Evolutionary conservation across 2,797 vertebrate genomes (phyloP).

Genomic region (Hafferia zeledoni): DNA sequence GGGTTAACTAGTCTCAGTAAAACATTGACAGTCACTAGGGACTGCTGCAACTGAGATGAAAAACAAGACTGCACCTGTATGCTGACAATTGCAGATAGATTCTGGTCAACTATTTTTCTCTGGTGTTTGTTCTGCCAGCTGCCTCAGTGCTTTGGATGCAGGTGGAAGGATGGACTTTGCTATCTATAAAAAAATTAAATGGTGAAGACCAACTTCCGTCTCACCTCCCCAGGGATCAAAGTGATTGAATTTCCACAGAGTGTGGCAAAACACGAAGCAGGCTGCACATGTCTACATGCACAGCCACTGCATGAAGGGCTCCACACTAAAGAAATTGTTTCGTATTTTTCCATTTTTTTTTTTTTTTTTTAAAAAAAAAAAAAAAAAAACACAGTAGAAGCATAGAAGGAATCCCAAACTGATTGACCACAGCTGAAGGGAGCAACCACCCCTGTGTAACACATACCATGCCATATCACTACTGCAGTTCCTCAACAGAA

Average conservation of each 20-base stretch:
- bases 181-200: constrained; percentile 85
- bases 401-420: not conserved
- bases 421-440: not conserved
- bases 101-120: constrained; percentile 80
- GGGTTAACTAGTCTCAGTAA: constrained; percentile 76
- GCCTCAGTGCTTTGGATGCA: constrained; percentile 82
- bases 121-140: constrained; percentile 84
- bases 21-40: constrained; percentile 78
- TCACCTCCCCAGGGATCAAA: constrained; percentile 82
- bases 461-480: not conserved
- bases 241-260: constrained; percentile 65
- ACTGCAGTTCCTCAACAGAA: not conserved
- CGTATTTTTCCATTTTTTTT: not conserved
- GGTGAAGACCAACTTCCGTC: constrained; percentile 80
- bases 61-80: constrained; percentile 86
- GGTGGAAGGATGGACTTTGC: constrained; percentile 85
- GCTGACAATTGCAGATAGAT: constrained; percentile 75
- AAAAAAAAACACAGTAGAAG: not conserved
- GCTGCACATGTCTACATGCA: not conserved
- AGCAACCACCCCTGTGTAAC: not conserved
- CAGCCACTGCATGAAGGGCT: not conserved
- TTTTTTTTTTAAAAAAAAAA: not conserved
- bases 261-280: constrained; percentile 41
- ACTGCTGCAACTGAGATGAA: constrained; percentile 71
- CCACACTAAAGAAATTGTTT: not conserved